Evolutionary conservation across 2,113 vertebrate species (phyloP).

Genomic region (Eurypyga helias): DNA sequence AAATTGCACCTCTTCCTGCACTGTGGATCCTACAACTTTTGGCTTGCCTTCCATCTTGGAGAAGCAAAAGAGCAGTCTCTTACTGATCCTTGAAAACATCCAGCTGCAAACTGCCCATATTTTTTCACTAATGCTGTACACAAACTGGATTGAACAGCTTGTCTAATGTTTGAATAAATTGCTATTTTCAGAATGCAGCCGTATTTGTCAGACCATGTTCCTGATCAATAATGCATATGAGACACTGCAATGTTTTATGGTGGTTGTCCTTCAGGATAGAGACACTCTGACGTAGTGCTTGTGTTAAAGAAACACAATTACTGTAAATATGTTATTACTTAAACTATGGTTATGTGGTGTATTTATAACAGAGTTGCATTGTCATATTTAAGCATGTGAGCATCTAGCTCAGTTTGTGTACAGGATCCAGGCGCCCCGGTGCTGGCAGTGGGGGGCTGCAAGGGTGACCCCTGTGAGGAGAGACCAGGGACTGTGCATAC

Average conservation of each 20-base stretch:
- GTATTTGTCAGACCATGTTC: not conserved
- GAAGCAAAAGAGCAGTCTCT: not conserved
- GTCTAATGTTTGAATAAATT: not conserved
- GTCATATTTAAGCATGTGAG: not conserved
- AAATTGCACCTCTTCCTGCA: not conserved
- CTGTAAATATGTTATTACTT: not conserved
- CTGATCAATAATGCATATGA: not conserved
- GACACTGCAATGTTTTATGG: not conserved
- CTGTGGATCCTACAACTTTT: not conserved
- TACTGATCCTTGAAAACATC: not conserved
- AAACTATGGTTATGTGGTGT: not conserved
- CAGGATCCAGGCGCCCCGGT: rapidly evolving
- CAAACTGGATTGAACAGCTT: not conserved
- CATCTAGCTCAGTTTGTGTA: not conserved
- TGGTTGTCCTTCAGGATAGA: not conserved
- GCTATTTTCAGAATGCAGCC: not conserved
- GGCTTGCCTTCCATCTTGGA: not conserved
- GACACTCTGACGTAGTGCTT: not conserved
- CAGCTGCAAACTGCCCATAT: not conserved
- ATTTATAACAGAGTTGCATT: not conserved
- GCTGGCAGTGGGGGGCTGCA: not conserved
- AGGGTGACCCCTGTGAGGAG: not conserved
- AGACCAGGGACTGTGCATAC: rapidly evolving
- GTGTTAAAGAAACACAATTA: not conserved
- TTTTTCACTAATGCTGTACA: not conserved